Evolutionary conservation across 2,797 vertebrate genomes (phyloP).

Genomic region (Bothrops alternatus): DNA sequence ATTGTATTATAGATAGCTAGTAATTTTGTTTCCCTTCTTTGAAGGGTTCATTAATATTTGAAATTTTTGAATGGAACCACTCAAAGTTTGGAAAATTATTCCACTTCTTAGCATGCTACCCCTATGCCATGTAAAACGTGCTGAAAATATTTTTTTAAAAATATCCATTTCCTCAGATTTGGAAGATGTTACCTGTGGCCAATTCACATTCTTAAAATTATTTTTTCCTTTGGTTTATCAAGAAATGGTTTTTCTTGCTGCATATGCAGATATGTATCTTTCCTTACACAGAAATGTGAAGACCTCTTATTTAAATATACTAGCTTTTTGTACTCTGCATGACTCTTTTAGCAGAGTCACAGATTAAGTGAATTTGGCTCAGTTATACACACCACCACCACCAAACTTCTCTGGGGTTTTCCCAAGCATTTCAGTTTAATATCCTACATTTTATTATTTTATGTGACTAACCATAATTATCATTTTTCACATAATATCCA

Average conservation of each 20-base stretch:
- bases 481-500: not conserved
- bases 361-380: not conserved
- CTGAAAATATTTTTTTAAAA: not conserved
- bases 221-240: not conserved
- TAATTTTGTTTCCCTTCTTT: not conserved
- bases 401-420: not conserved
- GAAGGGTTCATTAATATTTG: not conserved
- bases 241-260: not conserved
- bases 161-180: not conserved
- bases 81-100: not conserved
- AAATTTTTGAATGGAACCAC: not conserved
- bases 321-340: not conserved
- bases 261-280: not conserved
- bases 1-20: slow-evolving; percentile 13
- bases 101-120: not conserved
- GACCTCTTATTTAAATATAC: not conserved
- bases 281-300: not conserved
- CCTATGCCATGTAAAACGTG: not conserved
- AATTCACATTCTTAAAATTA: not conserved
- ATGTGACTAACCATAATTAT: not conserved
- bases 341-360: not conserved
- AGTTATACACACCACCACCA: not conserved
- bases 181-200: not conserved
- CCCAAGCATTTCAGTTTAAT: not conserved
- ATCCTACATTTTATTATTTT: not conserved